Evolutionary conservation across 2,113 vertebrate genomes (phyloP), one percentile per base, ranked within the genome.

Genomic region (Hemichromis elongatus): DNA sequence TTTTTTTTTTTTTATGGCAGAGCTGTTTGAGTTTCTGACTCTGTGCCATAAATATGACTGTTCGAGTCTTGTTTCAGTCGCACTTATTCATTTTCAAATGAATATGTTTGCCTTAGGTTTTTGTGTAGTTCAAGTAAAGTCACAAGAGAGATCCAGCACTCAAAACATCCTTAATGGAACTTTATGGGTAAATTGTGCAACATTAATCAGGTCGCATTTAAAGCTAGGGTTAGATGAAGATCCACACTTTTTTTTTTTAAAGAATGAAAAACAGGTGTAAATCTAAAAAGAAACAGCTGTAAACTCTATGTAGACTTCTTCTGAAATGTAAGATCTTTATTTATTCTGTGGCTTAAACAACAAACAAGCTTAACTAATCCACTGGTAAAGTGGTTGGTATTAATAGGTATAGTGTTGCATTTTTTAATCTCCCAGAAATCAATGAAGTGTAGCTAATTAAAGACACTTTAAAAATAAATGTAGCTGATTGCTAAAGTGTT

Each of bases 301-400:
- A 2, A 0, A n/a, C n/a, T 33, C 30, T 59, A 18, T 12, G 59
- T 30, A 0, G 30, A 35, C 30, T 35, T 18, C 35, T 37, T 37
- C 6, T 63, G 6, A 37, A 63, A 63, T 63, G 59, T 63, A n/a
- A 7, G 19, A 5, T 66, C 33, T 66, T 37, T 63, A 13, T 63
- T 63, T 63, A 1, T 11, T 12, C 12, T 42, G 40, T 4, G 1
- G 10, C 40, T 40, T 42, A 42, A 42, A 42, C 10, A 11, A 42
- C 4, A 42, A 42, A 11, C 40, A 4, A 42, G 11, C 40, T 11
- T 30, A 30, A 30, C 57, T 0, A 61, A 11, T 35, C 59, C 10
- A 7, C 59, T 63, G 30, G 30, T 63, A 9, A 35, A 0, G 1
- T 63, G 0, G 59, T 35, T 19, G 18, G 14, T 63, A 10, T n/a